Evolutionary conservation across 1,140 invertebrate species (phyloP).

Genomic region (Theocolax elegans): DNA sequence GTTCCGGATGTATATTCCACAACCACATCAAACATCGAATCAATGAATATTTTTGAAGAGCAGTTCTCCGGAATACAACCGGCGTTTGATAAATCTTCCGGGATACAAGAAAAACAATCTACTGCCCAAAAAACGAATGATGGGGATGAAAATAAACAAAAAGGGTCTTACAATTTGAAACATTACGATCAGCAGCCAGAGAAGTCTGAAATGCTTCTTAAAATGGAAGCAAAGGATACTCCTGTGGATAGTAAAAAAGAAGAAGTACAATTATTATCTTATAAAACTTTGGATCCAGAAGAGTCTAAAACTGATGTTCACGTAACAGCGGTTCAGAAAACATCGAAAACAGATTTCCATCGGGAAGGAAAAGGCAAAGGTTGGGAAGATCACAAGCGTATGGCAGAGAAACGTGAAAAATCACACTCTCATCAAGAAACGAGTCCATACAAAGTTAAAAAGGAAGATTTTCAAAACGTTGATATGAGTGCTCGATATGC

Average conservation of each 20-base stretch:
- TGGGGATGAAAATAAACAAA: background rate
- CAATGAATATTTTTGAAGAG: background rate
- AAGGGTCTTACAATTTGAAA: constrained; percentile 22
- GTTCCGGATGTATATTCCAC: no score
- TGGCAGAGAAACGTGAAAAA: constrained; percentile 46
- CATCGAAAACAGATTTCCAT: constrained; percentile 14
- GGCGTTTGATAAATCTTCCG: background rate
- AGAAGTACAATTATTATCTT: constrained; percentile 19
- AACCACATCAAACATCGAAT: no score
- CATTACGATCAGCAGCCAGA: background rate
- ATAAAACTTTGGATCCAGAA: constrained; percentile 32
- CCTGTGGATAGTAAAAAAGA: constrained; percentile 7
- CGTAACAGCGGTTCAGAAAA: constrained; percentile 2
- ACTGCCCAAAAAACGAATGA: background rate
- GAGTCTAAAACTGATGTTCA: background rate
- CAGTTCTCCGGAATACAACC: background rate
- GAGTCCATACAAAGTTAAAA: constrained; percentile 75
- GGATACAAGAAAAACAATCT: background rate
- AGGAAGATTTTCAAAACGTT: constrained; percentile 73
- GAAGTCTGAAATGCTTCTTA: constrained; percentile 22
- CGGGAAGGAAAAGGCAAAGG: constrained; percentile 45
- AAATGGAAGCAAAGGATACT: background rate
- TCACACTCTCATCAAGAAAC: constrained; percentile 65
- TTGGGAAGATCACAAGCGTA: constrained; percentile 41
- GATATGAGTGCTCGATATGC: constrained; percentile 64